phyloP scores from a whole-genome alignment of 2,797 vertebrate species.

The Notamacropus eugenii region DNA sequence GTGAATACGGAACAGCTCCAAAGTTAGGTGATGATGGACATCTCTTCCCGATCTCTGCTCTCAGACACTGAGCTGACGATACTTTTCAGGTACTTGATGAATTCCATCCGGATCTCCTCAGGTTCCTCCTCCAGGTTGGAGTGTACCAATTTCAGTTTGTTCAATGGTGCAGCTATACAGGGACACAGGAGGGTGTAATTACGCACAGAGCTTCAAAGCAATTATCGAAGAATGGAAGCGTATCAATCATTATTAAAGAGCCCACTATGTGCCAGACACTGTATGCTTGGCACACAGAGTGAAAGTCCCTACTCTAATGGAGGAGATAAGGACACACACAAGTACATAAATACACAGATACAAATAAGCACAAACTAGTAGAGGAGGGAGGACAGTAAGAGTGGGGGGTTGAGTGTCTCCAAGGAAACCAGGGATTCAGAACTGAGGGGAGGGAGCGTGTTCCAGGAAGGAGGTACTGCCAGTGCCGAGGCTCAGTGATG shows the following conservation, averaged over 20 bases:
- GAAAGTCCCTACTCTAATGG: background rate
- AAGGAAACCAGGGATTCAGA: background rate
- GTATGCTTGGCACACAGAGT: background rate
- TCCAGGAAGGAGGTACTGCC: background rate
- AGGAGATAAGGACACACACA: background rate
- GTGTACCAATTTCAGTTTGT: conserved; percentile 91
- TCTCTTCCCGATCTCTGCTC: conserved; percentile 94
- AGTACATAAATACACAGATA: background rate
- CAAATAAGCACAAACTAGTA: background rate
- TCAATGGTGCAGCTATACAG: conserved; percentile 89
- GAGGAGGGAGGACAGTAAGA: background rate
- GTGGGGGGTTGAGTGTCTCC: too few relatives aligned
- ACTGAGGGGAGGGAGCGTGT: accelerated
- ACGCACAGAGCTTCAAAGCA: background rate
- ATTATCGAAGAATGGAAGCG: background rate
- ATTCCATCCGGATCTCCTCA: conserved; percentile 92
- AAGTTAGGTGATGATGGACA: conserved; percentile 94
- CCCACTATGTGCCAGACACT: background rate
- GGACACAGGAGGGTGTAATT: conserved; percentile 46
- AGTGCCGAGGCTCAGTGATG: background rate
- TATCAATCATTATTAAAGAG: background rate
- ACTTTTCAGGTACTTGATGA: conserved; percentile 91
- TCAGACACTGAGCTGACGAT: conserved; percentile 92
- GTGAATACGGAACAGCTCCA: background rate
- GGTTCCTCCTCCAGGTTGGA: conserved; percentile 96